Conservation (phyloP, 2,797 vertebrate genomes). For the Urosaurus nigricauda region DNA sequence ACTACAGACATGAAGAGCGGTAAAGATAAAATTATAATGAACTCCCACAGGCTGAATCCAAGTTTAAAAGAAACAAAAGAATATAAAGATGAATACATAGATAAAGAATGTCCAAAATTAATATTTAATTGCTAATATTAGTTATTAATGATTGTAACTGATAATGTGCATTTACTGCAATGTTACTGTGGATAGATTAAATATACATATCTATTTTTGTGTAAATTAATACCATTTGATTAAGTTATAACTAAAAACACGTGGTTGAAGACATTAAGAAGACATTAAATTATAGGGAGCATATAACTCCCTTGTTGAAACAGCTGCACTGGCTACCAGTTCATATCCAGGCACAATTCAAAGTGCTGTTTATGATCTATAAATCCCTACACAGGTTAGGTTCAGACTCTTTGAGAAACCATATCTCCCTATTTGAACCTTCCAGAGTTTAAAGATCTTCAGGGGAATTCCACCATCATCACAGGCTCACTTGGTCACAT, state of each 20-base stretch:
- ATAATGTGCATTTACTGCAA: neutral
- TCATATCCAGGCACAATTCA: too few species aligned
- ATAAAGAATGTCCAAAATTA: neutral
- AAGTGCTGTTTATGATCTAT: too few species aligned
- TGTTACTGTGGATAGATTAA: neutral
- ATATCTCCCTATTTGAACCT: too few species aligned
- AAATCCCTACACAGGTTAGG: too few species aligned
- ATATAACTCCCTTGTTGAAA: too few species aligned
- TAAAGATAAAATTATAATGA: slow-evolving; percentile 7
- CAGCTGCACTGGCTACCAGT: too few species aligned
- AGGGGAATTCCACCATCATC: too few species aligned
- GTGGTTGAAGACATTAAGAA: neutral
- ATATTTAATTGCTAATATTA: neutral
- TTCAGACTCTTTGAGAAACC: too few species aligned
- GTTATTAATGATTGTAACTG: slow-evolving; percentile 5
- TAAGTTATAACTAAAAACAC: neutral
- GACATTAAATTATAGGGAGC: too few species aligned
- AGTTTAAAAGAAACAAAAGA: neutral
- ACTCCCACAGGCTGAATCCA: neutral
- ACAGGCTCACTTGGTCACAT: too few species aligned
- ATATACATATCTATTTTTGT: neutral
- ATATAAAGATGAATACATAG: neutral
- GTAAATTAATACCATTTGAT: neutral
- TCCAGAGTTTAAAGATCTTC: too few species aligned
- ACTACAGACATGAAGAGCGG: neutral